Conservation (phyloP, 92 coral and sea anemone genomes). For the Parazoanthus darwini region DNA sequence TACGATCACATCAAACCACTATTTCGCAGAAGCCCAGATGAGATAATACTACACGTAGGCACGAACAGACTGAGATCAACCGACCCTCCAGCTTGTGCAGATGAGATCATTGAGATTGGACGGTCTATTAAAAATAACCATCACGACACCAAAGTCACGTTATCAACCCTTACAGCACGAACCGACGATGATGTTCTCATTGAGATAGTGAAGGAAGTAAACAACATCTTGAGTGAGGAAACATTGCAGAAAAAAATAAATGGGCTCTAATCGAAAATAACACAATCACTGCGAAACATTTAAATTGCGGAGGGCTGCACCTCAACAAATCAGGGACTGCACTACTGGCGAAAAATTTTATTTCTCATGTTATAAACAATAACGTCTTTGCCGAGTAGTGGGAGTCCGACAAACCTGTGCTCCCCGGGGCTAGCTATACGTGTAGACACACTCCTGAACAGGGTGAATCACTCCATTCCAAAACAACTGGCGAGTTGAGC, state of each 20-base stretch:
- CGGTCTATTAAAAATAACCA: constrained; percentile 36
- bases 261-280: constrained; percentile 52
- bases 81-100: constrained; percentile 55
- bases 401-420: constrained; percentile 43
- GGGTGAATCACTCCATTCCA: constrained; percentile 23
- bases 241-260: constrained; percentile 42
- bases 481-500: constrained; percentile 12
- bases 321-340: constrained; percentile 53
- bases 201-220: constrained; percentile 45
- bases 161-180: constrained; percentile 55
- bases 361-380: constrained; percentile 31
- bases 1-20: constrained; percentile 57
- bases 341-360: constrained; percentile 46
- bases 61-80: constrained; percentile 58
- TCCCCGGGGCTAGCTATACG: constrained; percentile 33
- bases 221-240: constrained; percentile 45
- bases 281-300: constrained; percentile 48
- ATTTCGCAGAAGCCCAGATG: constrained; percentile 25
- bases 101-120: constrained; percentile 45
- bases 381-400: constrained; percentile 53
- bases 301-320: constrained; percentile 60
- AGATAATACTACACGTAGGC: constrained; percentile 52
- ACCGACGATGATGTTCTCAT: constrained; percentile 48
- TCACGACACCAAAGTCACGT: constrained; percentile 38
- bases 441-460: constrained; percentile 7